A percentile compares a stretch with the other conserved stretches of the same genome.
Evolutionary conservation across 2,113 vertebrate genomes (phyloP).

Genomic region (Indicator maculatus): DNA sequence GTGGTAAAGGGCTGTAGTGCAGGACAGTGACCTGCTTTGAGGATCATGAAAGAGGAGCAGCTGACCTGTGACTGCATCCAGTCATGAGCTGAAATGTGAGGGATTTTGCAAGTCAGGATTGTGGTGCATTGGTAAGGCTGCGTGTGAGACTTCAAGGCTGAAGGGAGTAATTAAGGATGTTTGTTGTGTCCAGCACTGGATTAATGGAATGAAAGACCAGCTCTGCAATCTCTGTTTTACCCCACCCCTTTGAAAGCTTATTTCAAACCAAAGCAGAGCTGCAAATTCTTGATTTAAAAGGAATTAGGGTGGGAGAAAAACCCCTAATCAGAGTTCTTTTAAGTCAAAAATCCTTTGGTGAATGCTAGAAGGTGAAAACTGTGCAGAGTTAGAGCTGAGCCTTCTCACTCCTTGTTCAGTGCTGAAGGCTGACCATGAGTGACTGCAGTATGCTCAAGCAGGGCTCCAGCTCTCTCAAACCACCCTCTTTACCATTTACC

Average conservation of each 20-base stretch:
- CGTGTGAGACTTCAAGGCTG: not conserved
- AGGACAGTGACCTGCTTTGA: not conserved
- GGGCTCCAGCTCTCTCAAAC: not conserved
- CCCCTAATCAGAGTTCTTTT: not conserved
- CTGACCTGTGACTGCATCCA: not conserved
- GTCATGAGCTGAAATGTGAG: not conserved
- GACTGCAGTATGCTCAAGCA: fast-evolving
- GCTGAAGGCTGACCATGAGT: not conserved
- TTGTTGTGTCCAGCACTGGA: not conserved
- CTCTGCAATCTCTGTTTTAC: not conserved
- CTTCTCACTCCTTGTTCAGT: not conserved
- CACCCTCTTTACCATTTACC: not conserved
- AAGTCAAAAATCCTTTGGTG: not conserved
- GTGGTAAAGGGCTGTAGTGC: not conserved
- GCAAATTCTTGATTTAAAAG: not conserved
- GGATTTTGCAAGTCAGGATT: not conserved
- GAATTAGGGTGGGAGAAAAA: not conserved
- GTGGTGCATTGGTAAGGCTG: not conserved
- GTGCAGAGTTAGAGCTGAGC: not conserved
- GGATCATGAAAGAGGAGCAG: not conserved
- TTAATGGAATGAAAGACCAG: not conserved
- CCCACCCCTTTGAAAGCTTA: not conserved
- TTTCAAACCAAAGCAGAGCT: not conserved
- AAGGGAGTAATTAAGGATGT: constrained; percentile 2
- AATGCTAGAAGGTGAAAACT: not conserved